Percentiles rank a stretch among this genome's conserved stretches.
Conservation (phyloP, 2,797 vertebrate genomes). For the Adrianichthys oophorus region DNA sequence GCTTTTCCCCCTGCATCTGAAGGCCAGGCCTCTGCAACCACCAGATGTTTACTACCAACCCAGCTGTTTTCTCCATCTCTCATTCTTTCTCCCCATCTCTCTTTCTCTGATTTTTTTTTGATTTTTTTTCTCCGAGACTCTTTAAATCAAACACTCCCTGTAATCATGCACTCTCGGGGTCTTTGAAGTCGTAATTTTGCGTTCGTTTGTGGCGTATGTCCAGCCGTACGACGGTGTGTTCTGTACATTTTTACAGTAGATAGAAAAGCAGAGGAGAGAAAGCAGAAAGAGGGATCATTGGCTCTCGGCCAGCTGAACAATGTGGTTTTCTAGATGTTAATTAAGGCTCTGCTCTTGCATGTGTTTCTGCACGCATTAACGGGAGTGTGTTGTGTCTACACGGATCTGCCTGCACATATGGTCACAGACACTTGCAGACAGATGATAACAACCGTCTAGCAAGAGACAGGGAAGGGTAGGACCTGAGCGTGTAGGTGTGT, state of each 20-base stretch:
- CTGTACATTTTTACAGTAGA: slow-evolving; percentile 45
- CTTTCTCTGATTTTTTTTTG: slow-evolving; percentile 25
- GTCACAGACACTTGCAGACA: slow-evolving; percentile 11
- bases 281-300: slow-evolving; percentile 28
- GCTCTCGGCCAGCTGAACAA: slow-evolving; percentile 27
- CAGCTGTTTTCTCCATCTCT: slow-evolving; percentile 66
- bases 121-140: slow-evolving; percentile 32
- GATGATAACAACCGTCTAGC: slow-evolving; percentile 45
- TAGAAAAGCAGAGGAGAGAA: slow-evolving; percentile 45
- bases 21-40: slow-evolving; percentile 51
- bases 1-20: slow-evolving; percentile 48
- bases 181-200: slow-evolving; percentile 57
- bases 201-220: slow-evolving; percentile 50
- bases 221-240: slow-evolving; percentile 51
- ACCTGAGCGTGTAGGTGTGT: slow-evolving; percentile 13
- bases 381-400: slow-evolving; percentile 12
- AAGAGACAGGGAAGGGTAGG: slow-evolving; percentile 5
- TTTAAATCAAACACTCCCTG: slow-evolving; percentile 65
- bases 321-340: slow-evolving; percentile 52
- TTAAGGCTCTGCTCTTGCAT: slow-evolving; percentile 32
- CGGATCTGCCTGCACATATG: slow-evolving; percentile 3
- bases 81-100: slow-evolving; percentile 33
- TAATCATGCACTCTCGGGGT: slow-evolving; percentile 65
- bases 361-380: slow-evolving; percentile 1
- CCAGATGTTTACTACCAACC: slow-evolving; percentile 72